Evolutionary conservation across 2,113 vertebrate genomes (phyloP).

Genomic region (Cheirogaleus medius): DNA sequence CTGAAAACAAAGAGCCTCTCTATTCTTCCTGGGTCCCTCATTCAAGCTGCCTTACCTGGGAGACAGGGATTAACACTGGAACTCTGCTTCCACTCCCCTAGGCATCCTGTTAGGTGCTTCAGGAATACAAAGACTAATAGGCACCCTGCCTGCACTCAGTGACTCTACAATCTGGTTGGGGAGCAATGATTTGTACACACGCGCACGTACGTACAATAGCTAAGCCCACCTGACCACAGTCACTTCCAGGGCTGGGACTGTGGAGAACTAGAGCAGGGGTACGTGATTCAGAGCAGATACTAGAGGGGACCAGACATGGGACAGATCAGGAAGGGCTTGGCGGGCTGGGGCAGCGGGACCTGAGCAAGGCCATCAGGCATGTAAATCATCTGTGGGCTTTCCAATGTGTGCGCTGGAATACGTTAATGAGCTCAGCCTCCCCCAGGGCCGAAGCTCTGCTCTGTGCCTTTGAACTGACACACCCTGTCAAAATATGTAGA

Average conservation of each 20-base stretch:
- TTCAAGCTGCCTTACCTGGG: neutral
- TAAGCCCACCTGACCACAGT: neutral
- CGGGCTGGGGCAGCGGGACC: neutral
- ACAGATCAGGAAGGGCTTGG: neutral
- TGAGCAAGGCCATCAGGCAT: neutral
- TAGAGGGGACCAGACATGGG: neutral
- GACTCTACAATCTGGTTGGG: neutral
- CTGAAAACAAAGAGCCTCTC: neutral
- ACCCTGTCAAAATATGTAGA: constrained; percentile 64
- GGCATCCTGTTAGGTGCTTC: constrained; percentile 1
- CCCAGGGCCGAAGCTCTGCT: constrained; percentile 28
- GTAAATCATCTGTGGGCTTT: constrained; percentile 1
- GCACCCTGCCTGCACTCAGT: neutral
- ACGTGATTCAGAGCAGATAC: neutral
- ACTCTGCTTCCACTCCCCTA: neutral
- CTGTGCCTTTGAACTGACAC: constrained; percentile 54
- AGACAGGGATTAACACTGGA: neutral
- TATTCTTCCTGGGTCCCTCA: constrained; percentile 17
- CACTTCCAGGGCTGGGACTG: neutral
- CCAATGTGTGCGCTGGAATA: neutral
- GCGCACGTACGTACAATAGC: neutral
- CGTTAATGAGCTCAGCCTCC: constrained; percentile 21
- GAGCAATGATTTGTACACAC: neutral
- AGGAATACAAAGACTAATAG: constrained; percentile 13
- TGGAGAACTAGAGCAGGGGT: neutral